These are phyloP conservation scores for Siniperca chuatsi DNA, from an alignment of 2,113 vertebrate species.

Conservation along the genomic window DNA sequence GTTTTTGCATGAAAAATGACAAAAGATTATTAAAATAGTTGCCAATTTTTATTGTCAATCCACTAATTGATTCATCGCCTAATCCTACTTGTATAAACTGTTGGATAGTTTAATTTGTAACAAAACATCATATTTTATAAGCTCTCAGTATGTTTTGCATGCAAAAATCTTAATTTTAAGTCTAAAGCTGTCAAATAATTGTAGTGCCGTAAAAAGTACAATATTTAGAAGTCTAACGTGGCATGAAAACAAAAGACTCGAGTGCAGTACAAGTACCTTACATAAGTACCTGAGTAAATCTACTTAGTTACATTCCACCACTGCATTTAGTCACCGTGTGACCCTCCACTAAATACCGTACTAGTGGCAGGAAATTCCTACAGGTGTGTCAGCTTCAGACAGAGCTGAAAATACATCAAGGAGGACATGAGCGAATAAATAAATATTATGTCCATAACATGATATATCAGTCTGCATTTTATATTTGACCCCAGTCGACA, in stretches of 20 bases:
- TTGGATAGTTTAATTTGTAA: neutral
- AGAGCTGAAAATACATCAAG: conserved; percentile 19
- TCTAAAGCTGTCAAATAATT: neutral
- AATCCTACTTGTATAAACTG: neutral
- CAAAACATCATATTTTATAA: neutral
- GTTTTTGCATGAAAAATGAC: neutral
- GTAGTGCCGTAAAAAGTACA: neutral
- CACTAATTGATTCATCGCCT: neutral
- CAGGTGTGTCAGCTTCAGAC: conserved; percentile 27
- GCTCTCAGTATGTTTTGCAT: neutral
- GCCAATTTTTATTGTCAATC: neutral
- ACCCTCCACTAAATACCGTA: neutral
- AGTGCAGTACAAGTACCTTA: neutral
- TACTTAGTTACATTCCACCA: no score
- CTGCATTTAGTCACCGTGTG: neutral
- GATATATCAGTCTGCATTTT: conserved; percentile 31
- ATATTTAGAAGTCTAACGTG: neutral
- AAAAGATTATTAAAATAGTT: no score
- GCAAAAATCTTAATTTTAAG: neutral
- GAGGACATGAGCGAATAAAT: conserved; percentile 17
- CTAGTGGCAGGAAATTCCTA: neutral
- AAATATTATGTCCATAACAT: conserved; percentile 24
- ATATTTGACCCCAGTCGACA: conserved; percentile 21
- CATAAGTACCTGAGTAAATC: neutral
- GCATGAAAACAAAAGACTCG: neutral